A percentile compares a stretch with the other conserved stretches of the same genome.
phyloP scores from a whole-genome alignment of 2,113 vertebrate species.

The Aramus guarauna region DNA sequence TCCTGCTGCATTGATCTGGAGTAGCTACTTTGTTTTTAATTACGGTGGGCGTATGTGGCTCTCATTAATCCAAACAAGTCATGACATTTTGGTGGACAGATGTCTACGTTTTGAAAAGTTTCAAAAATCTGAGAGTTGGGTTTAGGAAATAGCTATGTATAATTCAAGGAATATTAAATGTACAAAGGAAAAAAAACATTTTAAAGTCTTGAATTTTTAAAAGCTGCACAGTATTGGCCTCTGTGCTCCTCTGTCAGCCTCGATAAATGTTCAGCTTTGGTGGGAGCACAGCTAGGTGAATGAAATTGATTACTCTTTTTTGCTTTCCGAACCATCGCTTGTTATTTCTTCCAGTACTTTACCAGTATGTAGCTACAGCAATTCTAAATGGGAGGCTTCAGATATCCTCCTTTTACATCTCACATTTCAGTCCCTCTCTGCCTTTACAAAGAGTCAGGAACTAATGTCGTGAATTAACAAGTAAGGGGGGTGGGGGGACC shows the following conservation, averaged over 20 bases:
- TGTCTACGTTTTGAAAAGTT: neutral
- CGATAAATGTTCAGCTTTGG: neutral
- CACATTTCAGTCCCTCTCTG: neutral
- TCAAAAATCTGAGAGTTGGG: neutral
- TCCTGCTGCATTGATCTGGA: neutral
- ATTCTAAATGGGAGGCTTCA: neutral
- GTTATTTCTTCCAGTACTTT: neutral
- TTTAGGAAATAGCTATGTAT: neutral
- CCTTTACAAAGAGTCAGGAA: neutral
- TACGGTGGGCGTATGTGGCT: neutral
- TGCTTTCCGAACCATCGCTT: rapidly evolving
- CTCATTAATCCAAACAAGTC: neutral
- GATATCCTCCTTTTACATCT: neutral
- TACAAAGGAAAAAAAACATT: neutral
- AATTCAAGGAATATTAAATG: neutral
- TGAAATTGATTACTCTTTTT: neutral
- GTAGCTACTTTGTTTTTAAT: neutral
- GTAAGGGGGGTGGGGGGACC: rapidly evolving
- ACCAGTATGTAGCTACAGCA: neutral
- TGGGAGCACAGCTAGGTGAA: neutral
- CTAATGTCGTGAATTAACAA: neutral
- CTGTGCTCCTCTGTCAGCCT: neutral
- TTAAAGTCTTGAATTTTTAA: neutral
- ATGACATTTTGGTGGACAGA: neutral
- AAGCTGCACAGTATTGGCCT: neutral